Percentiles rank a stretch among this genome's conserved stretches.
Evolutionary conservation across 2,888 invertebrate species (phyloP).

Genomic region (Drosophila robusta): DNA sequence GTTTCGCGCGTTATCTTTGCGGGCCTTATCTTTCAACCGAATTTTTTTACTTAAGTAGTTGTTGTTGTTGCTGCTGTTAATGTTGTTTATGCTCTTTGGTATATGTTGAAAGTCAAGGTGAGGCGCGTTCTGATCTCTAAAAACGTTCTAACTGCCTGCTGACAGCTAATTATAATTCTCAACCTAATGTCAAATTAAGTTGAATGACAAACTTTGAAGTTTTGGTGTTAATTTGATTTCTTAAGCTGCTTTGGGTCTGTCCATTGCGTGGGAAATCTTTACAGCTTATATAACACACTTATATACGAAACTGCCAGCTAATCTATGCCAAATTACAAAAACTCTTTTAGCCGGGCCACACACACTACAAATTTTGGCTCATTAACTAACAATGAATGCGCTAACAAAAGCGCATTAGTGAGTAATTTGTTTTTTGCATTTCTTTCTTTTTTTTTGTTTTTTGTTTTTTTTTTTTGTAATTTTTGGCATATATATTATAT

Average conservation of each 20-base stretch:
- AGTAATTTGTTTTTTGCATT: conserved; percentile 56
- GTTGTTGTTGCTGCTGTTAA: conserved; percentile 33
- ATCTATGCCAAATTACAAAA: conserved; percentile 38
- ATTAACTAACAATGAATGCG: conserved; percentile 63
- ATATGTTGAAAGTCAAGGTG: conserved; percentile 78
- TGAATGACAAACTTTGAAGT: conserved; percentile 47
- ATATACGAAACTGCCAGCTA: conserved; percentile 11
- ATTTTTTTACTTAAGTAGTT: conserved; percentile 42
- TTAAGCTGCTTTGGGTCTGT: conserved; percentile 53
- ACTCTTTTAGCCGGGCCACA: not conserved
- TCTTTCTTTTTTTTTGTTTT: conserved; percentile 13
- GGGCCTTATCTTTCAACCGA: conserved; percentile 65
- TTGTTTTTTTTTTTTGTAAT: conserved; percentile 1
- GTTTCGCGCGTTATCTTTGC: conserved; percentile 58
- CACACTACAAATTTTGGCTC: conserved; percentile 34
- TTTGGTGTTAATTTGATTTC: conserved; percentile 6
- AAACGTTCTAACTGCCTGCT: conserved; percentile 36
- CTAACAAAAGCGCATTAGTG: conserved; percentile 58
- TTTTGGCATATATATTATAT: conserved; percentile 7
- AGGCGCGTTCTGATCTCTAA: conserved; percentile 42
- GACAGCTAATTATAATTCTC: conserved; percentile 72
- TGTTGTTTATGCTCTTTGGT: conserved; percentile 27
- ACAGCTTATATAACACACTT: conserved; percentile 52
- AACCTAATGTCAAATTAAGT: conserved; percentile 67
- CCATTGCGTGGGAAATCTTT: conserved; percentile 66